Base-by-base conservation (phyloP, 1,140 invertebrate species). In the Hypothenemus hampei region DNA sequence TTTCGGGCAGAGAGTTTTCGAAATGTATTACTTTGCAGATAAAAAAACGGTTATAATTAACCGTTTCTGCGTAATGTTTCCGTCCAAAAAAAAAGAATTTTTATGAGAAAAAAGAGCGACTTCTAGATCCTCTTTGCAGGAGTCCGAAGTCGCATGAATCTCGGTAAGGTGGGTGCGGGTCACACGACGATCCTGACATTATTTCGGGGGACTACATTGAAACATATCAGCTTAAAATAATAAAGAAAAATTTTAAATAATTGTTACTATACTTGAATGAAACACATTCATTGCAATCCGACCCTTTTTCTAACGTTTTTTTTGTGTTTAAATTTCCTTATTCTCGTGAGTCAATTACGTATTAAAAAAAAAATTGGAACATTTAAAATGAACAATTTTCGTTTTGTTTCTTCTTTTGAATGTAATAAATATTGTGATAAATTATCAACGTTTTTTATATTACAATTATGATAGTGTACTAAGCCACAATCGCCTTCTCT, bases 401-500 rank as follows among this genome's bases (percentile, higher is more conserved):
- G 26, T 29, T n/a, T n/a, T 29, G 26, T 29, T 29, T 7, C n/a
- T 29, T 7, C n/a, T 29, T 29, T n/a, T n/a, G 40, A 46, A 37
- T 48, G 52, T 58, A 26, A 47, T 37, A 43, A 50, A 57, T 43
- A 67, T n/a, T 70, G 69, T 71, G 69, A 71, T 70, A 71, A 62
- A 53, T 64, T 70, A 69, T 71, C 67, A 69, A 69, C 66, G 68
- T 67, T 68, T 66, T 67, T 63, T 11, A 29, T 29, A 29, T 18
- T n/a, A n/a, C n/a, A n/a, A n/a, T n/a, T n/a, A n/a, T n/a, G n/a
- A n/a, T n/a, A n/a, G n/a, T 66, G 62, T 70, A 69, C 69, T 72
- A 70, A n/a, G 69, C 70, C 70, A 70, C 68, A 70, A 67, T 69
- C 69, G 70, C 70, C 70, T 72, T 72, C 70, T 72, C 69, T 72